Percentiles rank a stretch among this genome's conserved stretches.
Conservation (phyloP, 2,113 vertebrate genomes). For the Haemorhous mexicanus region DNA sequence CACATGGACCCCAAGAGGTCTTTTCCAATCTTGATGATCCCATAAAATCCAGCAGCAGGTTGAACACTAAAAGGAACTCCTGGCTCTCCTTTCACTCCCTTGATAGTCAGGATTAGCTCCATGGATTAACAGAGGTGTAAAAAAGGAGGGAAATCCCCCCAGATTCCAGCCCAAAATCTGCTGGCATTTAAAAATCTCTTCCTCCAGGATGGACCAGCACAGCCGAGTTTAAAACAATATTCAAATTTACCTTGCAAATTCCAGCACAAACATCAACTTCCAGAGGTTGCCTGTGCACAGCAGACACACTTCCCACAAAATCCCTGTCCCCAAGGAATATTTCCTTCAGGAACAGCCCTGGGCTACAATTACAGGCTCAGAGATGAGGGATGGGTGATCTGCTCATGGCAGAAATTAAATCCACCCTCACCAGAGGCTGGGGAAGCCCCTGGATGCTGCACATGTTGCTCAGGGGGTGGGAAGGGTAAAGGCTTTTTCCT, state of each 20-base stretch:
- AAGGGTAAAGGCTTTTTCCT: not conserved
- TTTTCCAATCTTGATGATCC: not conserved
- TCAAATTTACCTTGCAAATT: not conserved
- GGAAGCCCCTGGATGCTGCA: not conserved
- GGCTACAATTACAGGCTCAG: not conserved
- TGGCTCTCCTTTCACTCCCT: not conserved
- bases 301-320: not conserved
- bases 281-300: not conserved
- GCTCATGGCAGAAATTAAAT: not conserved
- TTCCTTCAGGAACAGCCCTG: rapidly evolving
- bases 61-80: not conserved
- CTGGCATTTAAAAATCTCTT: not conserved
- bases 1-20: rapidly evolving
- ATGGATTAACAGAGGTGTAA: not conserved
- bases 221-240: not conserved
- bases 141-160: not conserved
- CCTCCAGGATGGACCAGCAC: not conserved
- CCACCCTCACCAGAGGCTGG: not conserved
- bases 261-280: not conserved
- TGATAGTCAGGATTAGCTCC: not conserved
- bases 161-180: not conserved
- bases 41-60: not conserved
- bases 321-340: not conserved
- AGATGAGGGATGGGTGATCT: not conserved
- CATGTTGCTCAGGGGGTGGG: rapidly evolving